Base-by-base conservation (phyloP, 1,140 invertebrate genomes). In the Drosophila serrata region DNA sequence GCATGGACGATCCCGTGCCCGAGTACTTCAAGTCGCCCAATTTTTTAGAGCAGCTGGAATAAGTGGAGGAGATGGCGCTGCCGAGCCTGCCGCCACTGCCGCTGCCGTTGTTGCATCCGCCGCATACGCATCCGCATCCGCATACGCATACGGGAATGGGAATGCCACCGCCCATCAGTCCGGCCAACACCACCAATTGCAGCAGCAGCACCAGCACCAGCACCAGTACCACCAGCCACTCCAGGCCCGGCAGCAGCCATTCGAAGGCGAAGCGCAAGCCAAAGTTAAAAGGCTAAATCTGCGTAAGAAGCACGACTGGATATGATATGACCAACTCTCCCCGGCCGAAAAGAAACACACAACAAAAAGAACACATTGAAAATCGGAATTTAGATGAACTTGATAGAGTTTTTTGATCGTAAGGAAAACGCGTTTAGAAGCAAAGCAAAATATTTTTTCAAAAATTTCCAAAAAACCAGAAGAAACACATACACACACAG, bases 21-120 rank as follows among this genome's bases (percentile, higher is more conserved):
- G 99, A 99, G 93, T 99, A 99, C 94, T 99, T 99, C 96, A 99
- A 99, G 94, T 98, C 97, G 79, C 98, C 98, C 45, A 99, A 99
- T 94, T 99, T 99, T 95, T 96, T 99, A 93, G 98, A 99, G 93
- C 98, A 99, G 94, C 95, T 99, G 76, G 98, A 99, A 95, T 98
- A 96, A 96, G 94, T 93, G 82, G 87, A 88, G 87, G 87, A 87
- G 87, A 72, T 91, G 82, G 81, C 86, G 65, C 53, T 88, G 85
- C 85, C 85, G 82, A 86, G 51, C 33, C 82, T 62, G 59, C 59
- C 59, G 33, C 35, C 46, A 61, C 19, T 55, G 51, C 51, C 62
- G 63, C 48, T 64, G 56, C 56, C 61, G 29, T n/a, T 64, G 37
- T 67, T 84, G 81, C 81, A 82, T 12, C 15, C 82, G 27, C 51